Base-by-base conservation (phyloP, 2,797 vertebrate species). In the Eidolon dupreanum region DNA sequence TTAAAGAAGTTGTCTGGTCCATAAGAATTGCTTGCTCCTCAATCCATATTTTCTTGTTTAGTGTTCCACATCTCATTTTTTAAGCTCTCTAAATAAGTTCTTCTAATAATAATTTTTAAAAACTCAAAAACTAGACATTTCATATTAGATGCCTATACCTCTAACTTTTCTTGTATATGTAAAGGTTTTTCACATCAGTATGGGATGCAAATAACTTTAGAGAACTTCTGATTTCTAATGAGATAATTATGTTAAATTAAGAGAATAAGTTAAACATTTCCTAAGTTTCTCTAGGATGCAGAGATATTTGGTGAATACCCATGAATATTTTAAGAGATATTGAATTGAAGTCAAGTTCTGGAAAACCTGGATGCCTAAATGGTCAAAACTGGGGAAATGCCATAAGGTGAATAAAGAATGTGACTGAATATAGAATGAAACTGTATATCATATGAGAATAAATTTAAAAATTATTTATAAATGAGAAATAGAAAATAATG, bases 381-480 rank as follows among this genome's bases (percentile, higher is more conserved):
- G 15, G 63, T 75, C 57, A 93, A 81, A 26, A 89, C 1, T 83
- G 26, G 33, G 6, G 24, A 71, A 90, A 95, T 49, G 17, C 2
- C 11, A 8, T 61, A 46, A 79, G 41, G n/a, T 22, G 1, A 73
- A 81, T 70, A 66, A 93, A 88, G 55, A 93, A 66, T 57, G 26
- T 75, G 20, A 41, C 2, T 88, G 20, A 85, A 55, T 41, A 61
- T 20, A 79, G 46, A 91, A 66, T 46, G 12, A 77, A 86, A 41
- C 19, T 74, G 7, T 16, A 31, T 28, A 74, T 24, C 2, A 19
- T 22, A 65, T 59, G 28, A 91, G 53, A 57, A 8, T 84, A 93
- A 84, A 93, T 81, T 55, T 86, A 46, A 93, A 88, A 95, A 49
- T 16, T 68, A 71, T 53, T 88, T 83, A 55, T 41, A 85, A 36